Conservation (phyloP, 1,140 invertebrate genomes). For the Nasonia giraulti region DNA sequence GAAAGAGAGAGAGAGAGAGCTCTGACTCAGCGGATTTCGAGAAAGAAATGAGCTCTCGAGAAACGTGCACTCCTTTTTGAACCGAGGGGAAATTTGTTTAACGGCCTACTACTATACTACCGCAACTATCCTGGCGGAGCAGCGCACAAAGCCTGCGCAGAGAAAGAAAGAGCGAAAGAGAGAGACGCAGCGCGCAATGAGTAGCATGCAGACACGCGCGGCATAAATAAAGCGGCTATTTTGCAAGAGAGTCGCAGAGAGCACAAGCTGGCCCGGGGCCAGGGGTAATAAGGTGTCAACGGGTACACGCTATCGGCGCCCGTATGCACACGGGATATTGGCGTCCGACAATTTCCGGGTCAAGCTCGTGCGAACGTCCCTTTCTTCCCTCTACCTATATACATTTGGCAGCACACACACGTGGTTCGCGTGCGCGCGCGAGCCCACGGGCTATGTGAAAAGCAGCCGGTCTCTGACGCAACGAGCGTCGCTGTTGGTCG, state of each 20-base stretch:
- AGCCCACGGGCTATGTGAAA: constrained; percentile 16
- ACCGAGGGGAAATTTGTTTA: constrained; percentile 10
- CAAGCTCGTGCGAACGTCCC: constrained; percentile 55
- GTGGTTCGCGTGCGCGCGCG: constrained; percentile 15
- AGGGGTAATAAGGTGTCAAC: constrained; percentile 64
- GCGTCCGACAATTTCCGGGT: constrained; percentile 58
- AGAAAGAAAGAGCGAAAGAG: background rate
- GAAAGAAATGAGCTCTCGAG: background rate
- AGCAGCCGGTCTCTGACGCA: background rate
- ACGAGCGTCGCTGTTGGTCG: constrained; percentile 19
- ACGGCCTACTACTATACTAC: background rate
- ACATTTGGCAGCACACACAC: background rate
- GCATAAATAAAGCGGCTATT: background rate
- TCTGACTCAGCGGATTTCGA: background rate
- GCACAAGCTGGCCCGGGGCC: constrained; percentile 2
- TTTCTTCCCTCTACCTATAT: constrained; percentile 1
- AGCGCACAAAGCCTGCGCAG: background rate
- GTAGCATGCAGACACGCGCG: background rate
- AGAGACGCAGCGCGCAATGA: background rate
- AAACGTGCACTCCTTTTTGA: background rate
- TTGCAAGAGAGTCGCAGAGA: background rate
- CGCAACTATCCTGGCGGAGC: too few relatives aligned
- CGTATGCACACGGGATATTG: constrained; percentile 15
- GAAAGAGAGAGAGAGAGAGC: too few relatives aligned
- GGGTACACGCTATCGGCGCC: constrained; percentile 45